These are phyloP conservation scores for Drosophila ezoana DNA, from an alignment of 2,888 invertebrate species.

Conservation along the genomic window DNA sequence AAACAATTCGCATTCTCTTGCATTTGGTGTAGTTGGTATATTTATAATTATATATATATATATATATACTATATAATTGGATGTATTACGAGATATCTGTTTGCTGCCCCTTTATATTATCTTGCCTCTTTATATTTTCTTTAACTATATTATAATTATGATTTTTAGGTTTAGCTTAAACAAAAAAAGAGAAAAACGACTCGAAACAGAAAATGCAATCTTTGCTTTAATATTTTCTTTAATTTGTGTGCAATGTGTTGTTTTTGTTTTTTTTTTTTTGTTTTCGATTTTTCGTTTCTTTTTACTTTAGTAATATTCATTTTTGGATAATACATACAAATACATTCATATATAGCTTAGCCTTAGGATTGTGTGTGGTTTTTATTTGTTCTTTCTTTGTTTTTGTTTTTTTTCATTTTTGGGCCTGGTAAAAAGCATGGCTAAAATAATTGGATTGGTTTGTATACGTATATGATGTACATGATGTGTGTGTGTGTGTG, in stretches of 20 bases:
- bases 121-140: conserved; percentile 17
- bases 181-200: conserved; percentile 20
- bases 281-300: background rate
- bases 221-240: conserved; percentile 17
- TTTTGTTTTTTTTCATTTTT: conserved; percentile 25
- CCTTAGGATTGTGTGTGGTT: conserved; percentile 65
- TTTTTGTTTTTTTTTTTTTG: conserved; percentile 3
- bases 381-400: conserved; percentile 40
- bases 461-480: conserved; percentile 16
- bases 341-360: conserved; percentile 60
- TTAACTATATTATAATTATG: conserved; percentile 46
- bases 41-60: conserved; percentile 24
- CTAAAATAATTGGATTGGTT: conserved; percentile 45
- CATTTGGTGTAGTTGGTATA: conserved; percentile 15
- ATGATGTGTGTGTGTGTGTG: conserved; percentile 16
- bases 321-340: conserved; percentile 58
- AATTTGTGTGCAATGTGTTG: conserved; percentile 32
- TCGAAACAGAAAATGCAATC: conserved; percentile 36
- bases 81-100: conserved; percentile 37
- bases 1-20: conserved; percentile 45
- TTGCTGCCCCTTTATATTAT: conserved; percentile 35
- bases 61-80: conserved; percentile 33
- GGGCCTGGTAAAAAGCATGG: conserved; percentile 62
- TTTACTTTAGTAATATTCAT: conserved; percentile 17
- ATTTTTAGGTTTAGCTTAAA: conserved; percentile 38